Evolutionary conservation across 1,140 invertebrate genomes (phyloP).

Genomic region (Ostrea denselamellosa): DNA sequence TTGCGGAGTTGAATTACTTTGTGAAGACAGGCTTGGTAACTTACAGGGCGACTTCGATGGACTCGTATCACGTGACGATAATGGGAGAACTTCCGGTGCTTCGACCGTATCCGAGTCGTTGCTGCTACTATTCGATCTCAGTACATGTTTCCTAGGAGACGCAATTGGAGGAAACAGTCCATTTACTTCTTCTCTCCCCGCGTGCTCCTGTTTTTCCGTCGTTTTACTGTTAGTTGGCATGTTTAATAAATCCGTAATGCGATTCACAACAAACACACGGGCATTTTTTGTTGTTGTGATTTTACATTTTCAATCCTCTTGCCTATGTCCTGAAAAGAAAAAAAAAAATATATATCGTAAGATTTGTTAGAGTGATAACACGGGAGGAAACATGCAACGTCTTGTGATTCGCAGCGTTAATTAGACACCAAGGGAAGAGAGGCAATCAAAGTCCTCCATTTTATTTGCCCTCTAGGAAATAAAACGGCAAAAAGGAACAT

Average conservation of each 20-base stretch:
- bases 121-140: slow-evolving; percentile 11
- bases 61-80: slow-evolving; percentile 19
- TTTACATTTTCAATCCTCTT: neutral
- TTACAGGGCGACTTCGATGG: slow-evolving; percentile 22
- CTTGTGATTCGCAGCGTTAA: neutral
- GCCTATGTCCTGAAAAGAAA: neutral
- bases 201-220: neutral
- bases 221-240: neutral
- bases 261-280: neutral
- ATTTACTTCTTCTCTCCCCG: neutral
- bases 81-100: neutral
- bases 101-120: neutral
- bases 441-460: neutral
- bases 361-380: neutral
- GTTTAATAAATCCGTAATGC: neutral
- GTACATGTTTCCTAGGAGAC: slow-evolving; percentile 20
- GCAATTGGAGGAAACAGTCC: slow-evolving; percentile 17
- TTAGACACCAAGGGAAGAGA: neutral
- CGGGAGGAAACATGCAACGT: neutral
- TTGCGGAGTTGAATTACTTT: slow-evolving; percentile 19
- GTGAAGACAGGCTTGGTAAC: slow-evolving; percentile 15
- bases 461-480: neutral
- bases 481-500: neutral
- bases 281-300: neutral
- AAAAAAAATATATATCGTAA: neutral